Evolutionary conservation across 2,113 vertebrate genomes (phyloP).

Genomic region (Forbesichthys papilliferus): DNA sequence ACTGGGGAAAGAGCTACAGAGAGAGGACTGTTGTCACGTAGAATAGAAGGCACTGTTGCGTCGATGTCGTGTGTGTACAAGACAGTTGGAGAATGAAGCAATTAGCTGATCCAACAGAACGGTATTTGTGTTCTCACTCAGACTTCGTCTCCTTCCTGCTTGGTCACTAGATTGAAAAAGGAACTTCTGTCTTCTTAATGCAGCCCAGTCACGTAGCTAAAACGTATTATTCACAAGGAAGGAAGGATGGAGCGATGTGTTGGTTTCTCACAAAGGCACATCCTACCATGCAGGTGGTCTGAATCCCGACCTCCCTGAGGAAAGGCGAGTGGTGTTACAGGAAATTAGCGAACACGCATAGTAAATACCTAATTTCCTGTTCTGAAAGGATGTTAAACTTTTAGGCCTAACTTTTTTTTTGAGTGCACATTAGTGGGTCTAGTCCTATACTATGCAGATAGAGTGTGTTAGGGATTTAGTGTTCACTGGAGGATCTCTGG

Average conservation of each 20-base stretch:
- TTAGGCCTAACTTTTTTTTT: background rate
- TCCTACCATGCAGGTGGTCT: constrained; percentile 39
- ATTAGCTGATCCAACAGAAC: constrained; percentile 25
- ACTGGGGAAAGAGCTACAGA: constrained; percentile 31
- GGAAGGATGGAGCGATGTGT: constrained; percentile 21
- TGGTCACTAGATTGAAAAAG: no score
- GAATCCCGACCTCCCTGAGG: constrained; percentile 2
- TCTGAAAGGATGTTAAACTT: constrained; percentile 18
- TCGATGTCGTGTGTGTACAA: constrained; percentile 53
- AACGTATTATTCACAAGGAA: background rate
- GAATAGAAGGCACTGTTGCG: constrained; percentile 64
- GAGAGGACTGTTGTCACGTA: constrained; percentile 46
- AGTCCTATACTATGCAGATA: constrained; percentile 4
- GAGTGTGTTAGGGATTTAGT: background rate
- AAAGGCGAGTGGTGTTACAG: constrained; percentile 41
- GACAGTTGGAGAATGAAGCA: constrained; percentile 31
- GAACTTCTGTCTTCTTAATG: no score
- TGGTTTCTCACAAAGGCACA: constrained; percentile 32
- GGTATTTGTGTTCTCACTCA: constrained; percentile 34
- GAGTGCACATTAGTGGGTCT: background rate
- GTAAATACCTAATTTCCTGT: constrained; percentile 52
- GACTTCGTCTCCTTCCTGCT: constrained; percentile 13
- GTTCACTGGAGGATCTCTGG: constrained; percentile 31
- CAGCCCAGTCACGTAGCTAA: background rate
- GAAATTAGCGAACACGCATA: constrained; percentile 48